A percentile compares a stretch with the other conserved stretches of the same genome.
Evolutionary conservation across 1,140 invertebrate species (phyloP).

Genomic region (Trinorchestia longiramus): DNA sequence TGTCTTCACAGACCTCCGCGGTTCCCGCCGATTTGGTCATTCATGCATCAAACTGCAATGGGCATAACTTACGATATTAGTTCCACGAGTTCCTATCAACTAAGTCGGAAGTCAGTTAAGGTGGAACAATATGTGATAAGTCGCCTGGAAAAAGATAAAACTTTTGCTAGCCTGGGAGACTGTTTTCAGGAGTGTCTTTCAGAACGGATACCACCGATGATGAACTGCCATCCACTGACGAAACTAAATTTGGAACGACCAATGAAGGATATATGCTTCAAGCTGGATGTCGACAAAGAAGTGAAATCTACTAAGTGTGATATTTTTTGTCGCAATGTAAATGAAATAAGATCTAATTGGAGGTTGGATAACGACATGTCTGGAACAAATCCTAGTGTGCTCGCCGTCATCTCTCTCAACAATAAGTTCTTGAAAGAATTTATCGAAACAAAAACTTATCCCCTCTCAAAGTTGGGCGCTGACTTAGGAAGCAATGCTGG

Average conservation of each 20-base stretch:
- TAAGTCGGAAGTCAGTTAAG: not conserved
- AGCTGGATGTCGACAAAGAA: not conserved
- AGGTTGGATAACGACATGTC: not conserved
- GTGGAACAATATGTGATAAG: not conserved
- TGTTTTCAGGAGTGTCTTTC: not conserved
- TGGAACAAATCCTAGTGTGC: not conserved
- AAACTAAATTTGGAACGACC: not conserved
- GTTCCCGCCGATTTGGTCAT: not conserved
- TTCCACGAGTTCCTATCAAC: not conserved
- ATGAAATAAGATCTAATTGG: not conserved
- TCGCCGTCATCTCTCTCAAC: not conserved
- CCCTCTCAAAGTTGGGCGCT: not conserved
- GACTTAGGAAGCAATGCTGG: not conserved
- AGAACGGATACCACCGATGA: not conserved
- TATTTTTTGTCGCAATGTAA: not conserved
- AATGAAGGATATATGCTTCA: not conserved
- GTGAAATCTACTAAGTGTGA: constrained; percentile 16
- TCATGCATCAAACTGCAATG: not conserved
- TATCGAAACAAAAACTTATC: not conserved
- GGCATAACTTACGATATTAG: constrained; percentile 2
- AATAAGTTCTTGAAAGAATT: not conserved
- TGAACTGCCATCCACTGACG: not conserved
- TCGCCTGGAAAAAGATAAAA: not conserved
- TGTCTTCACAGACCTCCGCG: not conserved
- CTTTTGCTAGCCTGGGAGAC: not conserved